A percentile compares a stretch with the other conserved stretches of the same genome.
These are phyloP conservation scores for Eumerus sabulonum DNA, from an alignment of 2,888 invertebrate genomes.

Conservation along the genomic window DNA sequence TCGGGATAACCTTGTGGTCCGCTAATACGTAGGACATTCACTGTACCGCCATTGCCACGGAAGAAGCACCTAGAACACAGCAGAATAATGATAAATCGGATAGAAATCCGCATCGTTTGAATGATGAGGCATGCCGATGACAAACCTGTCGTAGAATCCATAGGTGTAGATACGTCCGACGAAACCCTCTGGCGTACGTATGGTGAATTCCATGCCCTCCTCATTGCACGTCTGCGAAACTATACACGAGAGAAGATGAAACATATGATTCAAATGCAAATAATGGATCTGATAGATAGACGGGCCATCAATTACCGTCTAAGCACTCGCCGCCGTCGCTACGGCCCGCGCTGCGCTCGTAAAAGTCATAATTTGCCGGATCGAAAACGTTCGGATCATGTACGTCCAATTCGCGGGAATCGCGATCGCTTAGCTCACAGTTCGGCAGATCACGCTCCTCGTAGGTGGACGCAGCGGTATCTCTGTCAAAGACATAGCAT, in stretches of 20 bases:
- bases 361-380: slow-evolving; percentile 90
- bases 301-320: slow-evolving; percentile 83
- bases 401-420: slow-evolving; percentile 89
- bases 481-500: slow-evolving; percentile 75
- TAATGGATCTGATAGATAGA: slow-evolving; percentile 36
- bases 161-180: slow-evolving; percentile 94
- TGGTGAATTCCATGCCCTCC: slow-evolving; percentile 96
- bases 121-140: slow-evolving; percentile 42
- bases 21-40: slow-evolving; percentile 90
- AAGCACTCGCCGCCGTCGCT: slow-evolving; percentile 89
- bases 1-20: slow-evolving; percentile 96
- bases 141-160: slow-evolving; percentile 88
- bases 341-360: slow-evolving; percentile 87
- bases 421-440: slow-evolving; percentile 93
- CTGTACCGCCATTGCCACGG: slow-evolving; percentile 92
- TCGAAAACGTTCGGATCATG: slow-evolving; percentile 93
- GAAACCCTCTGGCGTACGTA: slow-evolving; percentile 93
- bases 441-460: slow-evolving; percentile 83
- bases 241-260: slow-evolving; percentile 75
- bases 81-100: slow-evolving; percentile 36
- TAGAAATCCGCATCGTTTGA: slow-evolving; percentile 20
- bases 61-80: slow-evolving; percentile 85
- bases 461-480: slow-evolving; percentile 81
- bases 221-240: slow-evolving; percentile 95
- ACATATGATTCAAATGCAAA: slow-evolving; percentile 43